phyloP scores from a whole-genome alignment of 1,140 invertebrate species.

The Zaprionus davidi region DNA sequence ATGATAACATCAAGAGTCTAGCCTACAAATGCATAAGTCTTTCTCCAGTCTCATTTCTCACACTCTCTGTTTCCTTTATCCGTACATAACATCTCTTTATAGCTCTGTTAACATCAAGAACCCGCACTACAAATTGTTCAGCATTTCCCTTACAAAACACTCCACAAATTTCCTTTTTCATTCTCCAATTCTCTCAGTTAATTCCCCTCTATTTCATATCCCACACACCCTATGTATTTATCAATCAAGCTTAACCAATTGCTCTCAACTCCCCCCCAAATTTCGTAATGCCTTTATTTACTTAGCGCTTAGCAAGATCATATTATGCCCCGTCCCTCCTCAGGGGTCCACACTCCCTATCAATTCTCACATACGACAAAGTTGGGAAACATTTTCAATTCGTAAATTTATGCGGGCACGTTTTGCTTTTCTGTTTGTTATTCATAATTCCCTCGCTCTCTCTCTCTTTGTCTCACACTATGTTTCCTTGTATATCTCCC shows the following conservation, averaged over 20 bases:
- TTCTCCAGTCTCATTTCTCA: not conserved
- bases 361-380: conserved; percentile 37
- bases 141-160: not conserved
- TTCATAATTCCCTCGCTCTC: conserved; percentile 5
- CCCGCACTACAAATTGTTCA: not conserved
- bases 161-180: not conserved
- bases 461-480: not conserved
- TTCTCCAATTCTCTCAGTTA: not conserved
- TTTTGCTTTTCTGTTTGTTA: conserved; percentile 9
- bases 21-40: too few relatives aligned
- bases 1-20: too few relatives aligned
- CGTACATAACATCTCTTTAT: not conserved
- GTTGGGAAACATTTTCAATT: conserved; percentile 22
- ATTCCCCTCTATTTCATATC: not conserved
- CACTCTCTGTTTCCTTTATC: not conserved
- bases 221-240: conserved; percentile 27
- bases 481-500: not conserved
- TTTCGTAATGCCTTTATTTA: conserved; percentile 18
- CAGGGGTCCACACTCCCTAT: not conserved
- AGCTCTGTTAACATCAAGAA: not conserved
- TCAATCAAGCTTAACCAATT: conserved; percentile 41
- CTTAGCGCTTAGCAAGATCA: conserved; percentile 20
- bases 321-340: not conserved
- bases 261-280: not conserved
- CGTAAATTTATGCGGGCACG: conserved; percentile 26